Evolutionary conservation across 1,140 invertebrate species (phyloP).

Genomic region (Zaprionus tsacasi): DNA sequence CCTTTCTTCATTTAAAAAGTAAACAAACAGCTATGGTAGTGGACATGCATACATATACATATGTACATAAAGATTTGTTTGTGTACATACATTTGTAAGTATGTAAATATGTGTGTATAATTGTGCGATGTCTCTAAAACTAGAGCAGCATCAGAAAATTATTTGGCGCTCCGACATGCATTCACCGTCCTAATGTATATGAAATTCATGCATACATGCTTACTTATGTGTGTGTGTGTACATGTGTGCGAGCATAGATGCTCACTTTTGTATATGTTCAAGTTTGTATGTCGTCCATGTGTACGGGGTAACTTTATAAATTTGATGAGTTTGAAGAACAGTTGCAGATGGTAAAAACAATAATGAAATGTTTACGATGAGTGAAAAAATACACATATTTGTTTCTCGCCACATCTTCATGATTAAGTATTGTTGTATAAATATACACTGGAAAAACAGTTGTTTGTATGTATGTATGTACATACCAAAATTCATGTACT

Average conservation of each 20-base stretch:
- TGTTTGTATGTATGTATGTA: background rate
- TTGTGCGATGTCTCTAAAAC: background rate
- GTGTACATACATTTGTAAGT: background rate
- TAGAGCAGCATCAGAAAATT: slow-evolving; percentile 2
- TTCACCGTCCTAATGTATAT: background rate
- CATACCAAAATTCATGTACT: background rate
- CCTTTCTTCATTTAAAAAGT: background rate
- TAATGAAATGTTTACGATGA: background rate
- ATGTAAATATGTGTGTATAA: slow-evolving; percentile 15
- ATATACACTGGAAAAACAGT: too few species aligned
- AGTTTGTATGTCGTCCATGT: slow-evolving; percentile 9
- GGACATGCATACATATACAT: background rate
- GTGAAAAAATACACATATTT: background rate
- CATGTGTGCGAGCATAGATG: slow-evolving; percentile 15
- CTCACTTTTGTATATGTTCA: slow-evolving; percentile 13
- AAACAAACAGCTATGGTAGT: background rate
- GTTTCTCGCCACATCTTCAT: background rate
- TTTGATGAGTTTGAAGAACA: slow-evolving; percentile 6
- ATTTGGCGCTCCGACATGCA: slow-evolving; percentile 4
- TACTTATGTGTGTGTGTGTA: background rate
- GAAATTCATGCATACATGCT: background rate
- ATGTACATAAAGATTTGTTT: slow-evolving; percentile 3
- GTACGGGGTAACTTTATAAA: slow-evolving; percentile 19
- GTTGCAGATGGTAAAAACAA: too few species aligned
- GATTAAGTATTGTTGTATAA: background rate